phyloP scores from a whole-genome alignment of 2,113 vertebrate species.

The Vulpes ferrilata region DNA sequence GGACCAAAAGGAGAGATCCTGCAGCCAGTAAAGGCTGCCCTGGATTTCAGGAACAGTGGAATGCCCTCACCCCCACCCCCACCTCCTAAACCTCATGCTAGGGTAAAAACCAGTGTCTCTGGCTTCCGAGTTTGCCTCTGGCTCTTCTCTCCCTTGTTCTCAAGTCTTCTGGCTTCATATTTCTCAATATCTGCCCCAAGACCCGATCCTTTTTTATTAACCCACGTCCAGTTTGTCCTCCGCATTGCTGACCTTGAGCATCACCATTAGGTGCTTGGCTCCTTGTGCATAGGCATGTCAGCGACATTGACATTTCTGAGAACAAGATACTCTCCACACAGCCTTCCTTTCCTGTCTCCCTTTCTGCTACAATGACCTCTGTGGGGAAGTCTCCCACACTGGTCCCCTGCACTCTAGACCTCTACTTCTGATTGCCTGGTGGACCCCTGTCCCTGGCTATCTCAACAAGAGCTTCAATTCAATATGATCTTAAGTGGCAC shows the following conservation, averaged over 20 bases:
- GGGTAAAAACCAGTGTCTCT: neutral
- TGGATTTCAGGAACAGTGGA: neutral
- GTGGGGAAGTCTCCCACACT: accelerated
- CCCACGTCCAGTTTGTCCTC: neutral
- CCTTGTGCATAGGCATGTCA: neutral
- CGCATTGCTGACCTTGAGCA: too few species aligned
- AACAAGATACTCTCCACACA: neutral
- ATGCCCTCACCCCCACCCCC: too few species aligned
- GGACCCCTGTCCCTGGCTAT: neutral
- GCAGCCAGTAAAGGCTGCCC: neutral
- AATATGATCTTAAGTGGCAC: too few species aligned
- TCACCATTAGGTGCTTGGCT: neutral
- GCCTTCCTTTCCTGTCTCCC: neutral
- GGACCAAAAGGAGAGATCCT: neutral
- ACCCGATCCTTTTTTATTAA: neutral
- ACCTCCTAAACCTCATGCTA: accelerated
- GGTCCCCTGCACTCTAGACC: neutral
- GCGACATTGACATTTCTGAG: neutral
- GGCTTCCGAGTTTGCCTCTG: neutral
- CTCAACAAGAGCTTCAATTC: neutral
- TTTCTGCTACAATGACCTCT: neutral
- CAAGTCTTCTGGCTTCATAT: neutral
- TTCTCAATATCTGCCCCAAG: neutral
- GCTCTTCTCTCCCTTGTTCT: neutral
- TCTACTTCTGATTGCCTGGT: neutral